These are phyloP conservation scores for Chaetorhynchus papuensis DNA, from an alignment of 2,113 vertebrate genomes.

Conservation along the genomic window DNA sequence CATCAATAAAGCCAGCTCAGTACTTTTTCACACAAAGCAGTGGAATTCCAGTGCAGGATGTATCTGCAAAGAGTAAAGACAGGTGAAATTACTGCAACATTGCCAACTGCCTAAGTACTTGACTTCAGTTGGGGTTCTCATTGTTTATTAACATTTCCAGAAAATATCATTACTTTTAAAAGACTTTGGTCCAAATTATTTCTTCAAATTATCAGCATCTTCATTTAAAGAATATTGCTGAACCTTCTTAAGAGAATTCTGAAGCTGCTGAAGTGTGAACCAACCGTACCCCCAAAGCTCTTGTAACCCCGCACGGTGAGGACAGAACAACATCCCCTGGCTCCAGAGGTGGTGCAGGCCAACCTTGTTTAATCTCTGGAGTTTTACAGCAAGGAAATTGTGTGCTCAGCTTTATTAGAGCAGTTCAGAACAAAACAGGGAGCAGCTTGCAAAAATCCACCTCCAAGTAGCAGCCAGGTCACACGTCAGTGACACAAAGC, in stretches of 20 bases:
- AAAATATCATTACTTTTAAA: fast-evolving
- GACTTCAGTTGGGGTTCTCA: not conserved
- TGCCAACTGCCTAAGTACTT: not conserved
- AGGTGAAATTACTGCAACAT: not conserved
- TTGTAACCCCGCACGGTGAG: not conserved
- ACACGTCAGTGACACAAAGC: not conserved
- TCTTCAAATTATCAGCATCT: not conserved
- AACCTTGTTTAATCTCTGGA: not conserved
- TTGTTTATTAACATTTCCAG: not conserved
- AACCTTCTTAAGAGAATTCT: not conserved
- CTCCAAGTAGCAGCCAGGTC: not conserved
- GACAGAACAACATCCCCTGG: not conserved
- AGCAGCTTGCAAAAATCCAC: not conserved
- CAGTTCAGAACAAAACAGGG: not conserved
- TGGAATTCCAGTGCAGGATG: not conserved
- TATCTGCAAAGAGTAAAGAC: not conserved
- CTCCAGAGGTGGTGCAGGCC: not conserved
- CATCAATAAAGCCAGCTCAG: not conserved
- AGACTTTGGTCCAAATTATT: not conserved
- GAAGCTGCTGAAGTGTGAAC: not conserved
- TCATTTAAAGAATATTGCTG: not conserved
- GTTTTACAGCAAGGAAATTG: not conserved
- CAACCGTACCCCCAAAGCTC: not conserved
- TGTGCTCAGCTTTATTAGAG: not conserved
- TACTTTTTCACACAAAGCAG: not conserved